Base-by-base conservation (phyloP, 2,888 invertebrate species). In the Tetrapedia diversipes region DNA sequence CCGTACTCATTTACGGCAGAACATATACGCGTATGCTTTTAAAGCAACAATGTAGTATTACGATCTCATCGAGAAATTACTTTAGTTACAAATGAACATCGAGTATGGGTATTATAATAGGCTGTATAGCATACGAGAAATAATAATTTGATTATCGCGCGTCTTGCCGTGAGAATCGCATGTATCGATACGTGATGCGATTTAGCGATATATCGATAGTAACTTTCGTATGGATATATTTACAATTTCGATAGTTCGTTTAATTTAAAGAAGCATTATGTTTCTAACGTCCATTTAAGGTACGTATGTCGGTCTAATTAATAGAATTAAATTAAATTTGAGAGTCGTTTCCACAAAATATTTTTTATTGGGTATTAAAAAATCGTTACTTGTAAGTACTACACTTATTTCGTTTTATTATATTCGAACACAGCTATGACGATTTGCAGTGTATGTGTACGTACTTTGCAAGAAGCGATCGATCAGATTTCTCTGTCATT, bases 41-140 rank as follows among this genome's bases (percentile, higher is more conserved):
- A 77, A 83, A 77, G 75, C 78, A 82, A 84, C 77, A 79, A 77
- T 77, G 73, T 88, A 88, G 87, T 88, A 87, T 90, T 87, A 87
- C 86, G 90, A 89, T 89, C 88, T 89, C 89, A 88, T 86, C 82
- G 85, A 77, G 81, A 68, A 85, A 81, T 88, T 82, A 86, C 82
- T 86, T 85, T 83, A 82, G 64, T 83, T 82, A 83, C 80, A 47
- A 66, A 73, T 68, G 71, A 69, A 74, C 80, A 77, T 83, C 78
- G 79, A 82, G 81, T 78, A 72, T 82, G 79, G 77, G 79, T 86
- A 86, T 84, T 84, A 83, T 47, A 56, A 61, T 85, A 84, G 74
- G 65, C 71, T 73, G 67, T 80, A 80, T 73, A 68, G 60, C 53
- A 16, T 83, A 64, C 22, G 22, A 66, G 24, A 60, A 45, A 59